Evolutionary conservation across 2,113 vertebrate genomes (phyloP).

Genomic region (Odocoileus virginianus): DNA sequence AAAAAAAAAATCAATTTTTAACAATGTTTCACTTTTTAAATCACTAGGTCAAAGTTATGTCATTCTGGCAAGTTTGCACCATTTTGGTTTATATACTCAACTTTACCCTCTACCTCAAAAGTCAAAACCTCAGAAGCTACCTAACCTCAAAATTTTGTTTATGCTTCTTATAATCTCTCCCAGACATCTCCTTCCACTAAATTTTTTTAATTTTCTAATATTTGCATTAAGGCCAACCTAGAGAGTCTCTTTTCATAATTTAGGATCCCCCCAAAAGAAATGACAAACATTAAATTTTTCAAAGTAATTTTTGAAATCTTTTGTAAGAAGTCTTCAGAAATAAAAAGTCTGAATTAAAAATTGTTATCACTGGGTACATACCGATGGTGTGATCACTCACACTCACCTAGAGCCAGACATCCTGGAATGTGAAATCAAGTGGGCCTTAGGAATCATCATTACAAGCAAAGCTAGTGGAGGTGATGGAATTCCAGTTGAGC

Average conservation of each 20-base stretch:
- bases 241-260: not conserved
- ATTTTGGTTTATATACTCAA: not conserved
- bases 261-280: not conserved
- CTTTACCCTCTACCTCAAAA: not conserved
- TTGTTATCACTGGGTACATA: not conserved
- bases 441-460: not conserved
- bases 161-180: not conserved
- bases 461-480: not conserved
- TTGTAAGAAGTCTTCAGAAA: not conserved
- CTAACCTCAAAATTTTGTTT: not conserved
- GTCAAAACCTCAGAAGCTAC: not conserved
- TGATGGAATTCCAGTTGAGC: not conserved
- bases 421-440: not conserved
- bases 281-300: not conserved
- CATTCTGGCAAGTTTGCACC: not conserved
- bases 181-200: not conserved
- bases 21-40: not conserved
- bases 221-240: not conserved
- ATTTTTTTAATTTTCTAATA: not conserved
- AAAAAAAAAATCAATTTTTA: not conserved
- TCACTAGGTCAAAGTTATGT: not conserved
- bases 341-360: not conserved
- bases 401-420: not conserved
- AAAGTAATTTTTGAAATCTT: not conserved
- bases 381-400: not conserved